Conservation (phyloP, 2,113 vertebrate species). For the Neogale vison region DNA sequence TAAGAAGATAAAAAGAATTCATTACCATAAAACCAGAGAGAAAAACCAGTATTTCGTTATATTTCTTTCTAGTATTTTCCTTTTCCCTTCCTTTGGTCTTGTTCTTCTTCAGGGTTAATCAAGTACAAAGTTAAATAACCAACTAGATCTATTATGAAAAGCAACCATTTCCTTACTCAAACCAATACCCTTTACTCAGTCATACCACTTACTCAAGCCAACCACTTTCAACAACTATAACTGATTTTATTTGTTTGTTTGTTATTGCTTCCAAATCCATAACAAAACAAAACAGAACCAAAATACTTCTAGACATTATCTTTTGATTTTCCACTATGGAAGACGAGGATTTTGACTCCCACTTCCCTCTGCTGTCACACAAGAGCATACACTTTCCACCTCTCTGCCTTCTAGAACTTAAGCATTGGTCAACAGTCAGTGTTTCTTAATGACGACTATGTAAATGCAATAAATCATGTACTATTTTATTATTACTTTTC, state of each 20-base stretch:
- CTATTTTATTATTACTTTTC: background rate
- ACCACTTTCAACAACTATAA: background rate
- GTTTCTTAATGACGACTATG: background rate
- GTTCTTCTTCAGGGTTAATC: background rate
- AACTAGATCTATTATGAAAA: background rate
- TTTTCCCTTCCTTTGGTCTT: background rate
- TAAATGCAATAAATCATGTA: background rate
- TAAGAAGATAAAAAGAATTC: background rate
- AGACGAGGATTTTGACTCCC: background rate
- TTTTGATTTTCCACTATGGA: background rate
- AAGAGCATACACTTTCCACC: background rate
- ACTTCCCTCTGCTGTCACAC: background rate
- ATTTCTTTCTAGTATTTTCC: slow-evolving; percentile 13
- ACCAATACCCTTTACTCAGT: background rate
- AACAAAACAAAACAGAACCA: background rate
- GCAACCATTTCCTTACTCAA: background rate
- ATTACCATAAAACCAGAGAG: background rate
- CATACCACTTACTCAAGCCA: background rate
- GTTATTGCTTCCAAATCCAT: background rate
- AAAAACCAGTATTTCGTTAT: background rate
- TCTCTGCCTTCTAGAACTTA: background rate
- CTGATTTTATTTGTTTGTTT: background rate
- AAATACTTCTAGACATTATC: background rate
- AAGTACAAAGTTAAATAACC: background rate
- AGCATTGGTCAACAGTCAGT: background rate